Evolutionary conservation across 2,797 vertebrate species (phyloP).

Genomic region (Oryzias sinensis): DNA sequence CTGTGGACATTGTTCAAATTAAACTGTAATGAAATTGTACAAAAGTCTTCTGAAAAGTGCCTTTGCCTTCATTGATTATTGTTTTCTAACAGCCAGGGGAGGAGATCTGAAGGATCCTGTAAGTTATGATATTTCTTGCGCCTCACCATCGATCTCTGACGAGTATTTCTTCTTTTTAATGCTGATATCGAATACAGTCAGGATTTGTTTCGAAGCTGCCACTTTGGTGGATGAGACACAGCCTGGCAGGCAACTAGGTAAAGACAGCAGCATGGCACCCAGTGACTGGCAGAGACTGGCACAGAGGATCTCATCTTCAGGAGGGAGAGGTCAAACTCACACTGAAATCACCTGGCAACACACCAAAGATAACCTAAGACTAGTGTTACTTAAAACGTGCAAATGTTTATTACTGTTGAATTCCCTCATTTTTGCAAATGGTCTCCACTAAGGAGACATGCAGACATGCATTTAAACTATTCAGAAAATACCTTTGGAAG

Average conservation of each 20-base stretch:
- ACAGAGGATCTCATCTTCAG: conserved; percentile 61
- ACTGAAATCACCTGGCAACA: conserved; percentile 67
- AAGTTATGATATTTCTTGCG: conserved; percentile 14
- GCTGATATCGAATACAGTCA: conserved; percentile 71
- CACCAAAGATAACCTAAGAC: background rate
- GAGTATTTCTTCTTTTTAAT: conserved; percentile 71
- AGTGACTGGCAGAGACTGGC: conserved; percentile 55
- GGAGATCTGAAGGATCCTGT: conserved; percentile 10
- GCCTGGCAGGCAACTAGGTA: conserved; percentile 71
- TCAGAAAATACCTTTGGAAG: conserved; percentile 70
- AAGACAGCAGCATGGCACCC: conserved; percentile 69
- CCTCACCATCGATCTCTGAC: conserved; percentile 65
- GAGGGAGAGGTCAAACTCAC: conserved; percentile 59
- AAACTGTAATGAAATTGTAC: background rate
- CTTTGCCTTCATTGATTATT: background rate
- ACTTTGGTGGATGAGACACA: conserved; percentile 62
- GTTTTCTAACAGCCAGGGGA: conserved; percentile 6
- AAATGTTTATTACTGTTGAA: conserved; percentile 4
- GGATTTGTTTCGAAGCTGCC: conserved; percentile 3
- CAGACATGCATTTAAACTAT: conserved; percentile 17
- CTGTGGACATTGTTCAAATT: background rate
- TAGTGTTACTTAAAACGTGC: background rate
- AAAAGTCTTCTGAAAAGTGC: conserved; percentile 3
- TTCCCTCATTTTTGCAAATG: conserved; percentile 1
- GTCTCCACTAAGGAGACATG: conserved; percentile 2